These are phyloP conservation scores for Montifringilla adamsi DNA, from an alignment of 2,113 vertebrate genomes.

Conservation along the genomic window DNA sequence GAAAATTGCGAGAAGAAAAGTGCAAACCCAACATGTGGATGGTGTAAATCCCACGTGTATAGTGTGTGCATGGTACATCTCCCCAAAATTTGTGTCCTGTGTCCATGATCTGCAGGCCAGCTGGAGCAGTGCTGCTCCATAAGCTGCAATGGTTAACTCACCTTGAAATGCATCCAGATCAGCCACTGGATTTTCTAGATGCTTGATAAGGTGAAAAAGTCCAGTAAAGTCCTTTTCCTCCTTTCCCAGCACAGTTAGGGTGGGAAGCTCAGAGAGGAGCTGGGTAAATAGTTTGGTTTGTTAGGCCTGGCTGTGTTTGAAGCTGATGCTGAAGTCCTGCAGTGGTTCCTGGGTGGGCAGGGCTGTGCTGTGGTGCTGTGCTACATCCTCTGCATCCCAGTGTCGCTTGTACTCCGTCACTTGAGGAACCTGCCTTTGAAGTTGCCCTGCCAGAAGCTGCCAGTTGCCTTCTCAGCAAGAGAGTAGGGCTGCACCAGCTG, in stretches of 20 bases:
- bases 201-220: background rate
- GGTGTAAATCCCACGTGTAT: background rate
- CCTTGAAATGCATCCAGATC: background rate
- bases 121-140: background rate
- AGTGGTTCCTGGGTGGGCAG: background rate
- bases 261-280: background rate
- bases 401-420: background rate
- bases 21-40: background rate
- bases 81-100: background rate
- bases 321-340: background rate
- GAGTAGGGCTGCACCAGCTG: background rate
- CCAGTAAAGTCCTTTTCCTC: background rate
- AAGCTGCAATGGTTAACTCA: background rate
- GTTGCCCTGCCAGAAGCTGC: background rate
- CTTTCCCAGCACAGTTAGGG: background rate
- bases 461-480: background rate
- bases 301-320: background rate
- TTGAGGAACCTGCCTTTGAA: background rate
- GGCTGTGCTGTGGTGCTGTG: background rate
- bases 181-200: accelerated
- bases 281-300: background rate
- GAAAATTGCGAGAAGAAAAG: accelerated
- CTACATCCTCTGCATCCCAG: background rate
- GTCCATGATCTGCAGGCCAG: background rate
- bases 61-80: background rate